phyloP scores from a whole-genome alignment of 2,888 invertebrate species.

The Psylliodes chrysocephalus region DNA sequence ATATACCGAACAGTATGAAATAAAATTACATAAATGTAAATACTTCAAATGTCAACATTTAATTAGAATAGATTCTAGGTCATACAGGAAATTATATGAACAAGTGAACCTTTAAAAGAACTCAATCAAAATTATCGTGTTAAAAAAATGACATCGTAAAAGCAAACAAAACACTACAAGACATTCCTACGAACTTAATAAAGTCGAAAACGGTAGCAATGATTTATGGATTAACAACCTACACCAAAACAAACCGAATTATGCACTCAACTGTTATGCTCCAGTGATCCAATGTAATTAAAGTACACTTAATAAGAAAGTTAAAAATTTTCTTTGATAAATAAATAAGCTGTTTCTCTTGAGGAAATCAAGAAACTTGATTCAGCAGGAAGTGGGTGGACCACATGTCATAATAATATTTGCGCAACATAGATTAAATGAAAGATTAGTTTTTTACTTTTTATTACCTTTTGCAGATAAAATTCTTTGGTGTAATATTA shows the following conservation, averaged over 20 bases:
- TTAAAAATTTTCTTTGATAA: neutral
- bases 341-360: no score
- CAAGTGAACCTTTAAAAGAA: no score
- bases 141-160: neutral
- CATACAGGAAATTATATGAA: no score
- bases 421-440: neutral
- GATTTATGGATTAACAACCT: neutral
- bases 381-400: slow-evolving; percentile 6
- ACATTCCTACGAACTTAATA: neutral
- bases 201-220: no score
- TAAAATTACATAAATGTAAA: no score
- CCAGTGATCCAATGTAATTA: slow-evolving; percentile 3
- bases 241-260: slow-evolving; percentile 6
- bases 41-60: no score
- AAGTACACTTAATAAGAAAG: slow-evolving; percentile 4
- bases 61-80: no score
- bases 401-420: slow-evolving; percentile 6
- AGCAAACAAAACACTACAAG: neutral
- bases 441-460: neutral
- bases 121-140: no score
- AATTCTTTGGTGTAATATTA: no score
- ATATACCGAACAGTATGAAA: no score
- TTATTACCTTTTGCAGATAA: no score
- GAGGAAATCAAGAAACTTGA: neutral
- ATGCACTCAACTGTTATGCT: neutral